phyloP scores from a whole-genome alignment of 92 coral and sea anemone species.

The Epizoanthus ramosus region DNA sequence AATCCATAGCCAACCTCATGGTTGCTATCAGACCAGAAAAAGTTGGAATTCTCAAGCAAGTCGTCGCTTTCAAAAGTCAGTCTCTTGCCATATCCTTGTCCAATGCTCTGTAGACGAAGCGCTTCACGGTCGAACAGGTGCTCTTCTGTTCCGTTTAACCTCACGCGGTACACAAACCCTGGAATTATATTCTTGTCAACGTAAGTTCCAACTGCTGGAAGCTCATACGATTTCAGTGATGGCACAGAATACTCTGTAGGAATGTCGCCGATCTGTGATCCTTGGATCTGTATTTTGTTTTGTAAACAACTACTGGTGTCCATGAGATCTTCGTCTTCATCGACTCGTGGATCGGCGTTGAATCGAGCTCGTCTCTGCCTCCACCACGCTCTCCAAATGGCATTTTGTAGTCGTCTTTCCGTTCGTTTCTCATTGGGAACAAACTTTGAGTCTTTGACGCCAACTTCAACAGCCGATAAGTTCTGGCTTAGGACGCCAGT shows the following conservation, averaged over 20 bases:
- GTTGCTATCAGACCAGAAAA: conserved; percentile 98
- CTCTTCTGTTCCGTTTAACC: conserved; percentile 66
- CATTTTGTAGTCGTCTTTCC: conserved; percentile 85
- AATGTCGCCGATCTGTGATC: conserved; percentile 77
- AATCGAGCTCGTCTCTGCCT: conserved; percentile 68
- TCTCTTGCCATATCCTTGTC: conserved; percentile 94
- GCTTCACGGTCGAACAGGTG: conserved; percentile 84
- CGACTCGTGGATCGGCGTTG: conserved; percentile 57
- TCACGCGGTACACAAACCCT: conserved; percentile 83
- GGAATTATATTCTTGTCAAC: conserved; percentile 81
- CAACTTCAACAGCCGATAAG: conserved; percentile 66
- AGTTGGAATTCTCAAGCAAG: conserved; percentile 78
- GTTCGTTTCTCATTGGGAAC: conserved; percentile 50
- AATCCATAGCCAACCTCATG: conserved; percentile 87
- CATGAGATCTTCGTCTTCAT: conserved; percentile 56
- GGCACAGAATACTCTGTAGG: conserved; percentile 81
- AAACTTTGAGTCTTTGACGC: conserved; percentile 64
- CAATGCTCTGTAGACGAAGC: conserved; percentile 69
- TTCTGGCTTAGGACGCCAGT: conserved; percentile 28
- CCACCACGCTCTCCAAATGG: conserved; percentile 93
- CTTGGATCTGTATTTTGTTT: conserved; percentile 53
- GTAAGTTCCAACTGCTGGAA: conserved; percentile 92
- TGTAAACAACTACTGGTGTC: conserved; percentile 40
- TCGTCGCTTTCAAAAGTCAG: conserved; percentile 88
- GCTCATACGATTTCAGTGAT: conserved; percentile 69